These are phyloP conservation scores for Platygyra sinensis DNA, from an alignment of 64 coral and sea anemone species.

Conservation along the genomic window DNA sequence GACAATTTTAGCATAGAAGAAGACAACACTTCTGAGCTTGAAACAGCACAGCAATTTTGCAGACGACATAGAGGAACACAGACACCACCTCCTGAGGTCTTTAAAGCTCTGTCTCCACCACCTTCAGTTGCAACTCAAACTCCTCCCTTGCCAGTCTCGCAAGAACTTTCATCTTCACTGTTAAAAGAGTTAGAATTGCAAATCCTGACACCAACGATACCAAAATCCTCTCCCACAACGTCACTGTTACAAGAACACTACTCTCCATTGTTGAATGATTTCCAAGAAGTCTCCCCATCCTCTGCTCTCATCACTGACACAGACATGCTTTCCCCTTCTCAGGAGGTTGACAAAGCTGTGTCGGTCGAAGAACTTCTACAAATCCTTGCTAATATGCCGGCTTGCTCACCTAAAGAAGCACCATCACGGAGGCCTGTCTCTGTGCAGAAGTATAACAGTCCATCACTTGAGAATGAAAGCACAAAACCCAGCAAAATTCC, in stretches of 20 bases:
- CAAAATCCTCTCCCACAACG: neutral
- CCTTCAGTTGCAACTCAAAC: conserved; percentile 46
- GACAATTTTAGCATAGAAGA: neutral
- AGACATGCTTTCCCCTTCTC: neutral
- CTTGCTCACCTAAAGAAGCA: neutral
- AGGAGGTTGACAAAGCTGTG: conserved; percentile 48
- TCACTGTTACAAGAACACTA: conserved; percentile 4
- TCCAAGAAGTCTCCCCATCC: neutral
- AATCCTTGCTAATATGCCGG: conserved; percentile 23
- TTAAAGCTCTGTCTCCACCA: conserved; percentile 28
- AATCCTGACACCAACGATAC: neutral
- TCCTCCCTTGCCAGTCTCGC: conserved; percentile 1
- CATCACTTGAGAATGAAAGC: neutral
- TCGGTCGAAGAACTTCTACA: conserved; percentile 62
- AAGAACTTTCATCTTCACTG: conserved; percentile 31
- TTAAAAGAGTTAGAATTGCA: conserved; percentile 37
- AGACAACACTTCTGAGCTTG: neutral
- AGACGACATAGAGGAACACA: conserved; percentile 27
- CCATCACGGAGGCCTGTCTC: conserved; percentile 11
- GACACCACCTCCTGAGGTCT: conserved; percentile 15
- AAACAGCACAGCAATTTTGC: neutral
- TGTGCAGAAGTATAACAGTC: conserved; percentile 12
- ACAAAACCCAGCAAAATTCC: neutral
- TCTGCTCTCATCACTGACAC: neutral
- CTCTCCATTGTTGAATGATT: neutral